Evolutionary conservation across 2,888 invertebrate species (phyloP), one percentile per base, ranked within the genome.

Genomic region (Trichacis sp.): DNA sequence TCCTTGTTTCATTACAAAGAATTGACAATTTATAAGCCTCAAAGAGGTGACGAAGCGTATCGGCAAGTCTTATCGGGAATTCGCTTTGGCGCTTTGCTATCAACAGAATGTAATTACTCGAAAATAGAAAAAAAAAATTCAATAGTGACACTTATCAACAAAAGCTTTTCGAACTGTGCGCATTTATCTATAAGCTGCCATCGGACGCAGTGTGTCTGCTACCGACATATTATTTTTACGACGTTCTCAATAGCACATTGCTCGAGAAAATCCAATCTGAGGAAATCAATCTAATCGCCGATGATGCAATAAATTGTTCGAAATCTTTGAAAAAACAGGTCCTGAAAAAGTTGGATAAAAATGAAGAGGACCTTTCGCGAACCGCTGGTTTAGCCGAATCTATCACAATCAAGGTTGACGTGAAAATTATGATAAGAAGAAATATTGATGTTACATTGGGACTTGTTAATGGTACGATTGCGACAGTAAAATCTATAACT

Each of bases 1-100:
- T 63, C 65, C 38, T 69, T 77, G 40, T 77, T 80, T 57, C 15
- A 40, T 5, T 80, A 77, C 46, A 75, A 73, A 18, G 76, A 78
- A 69, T 71, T 78, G 45, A 68, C 66, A 20, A 75, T 75, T 12
- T 77, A 77, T 58, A 76, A 78, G 71, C 68, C 76, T 56, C 74
- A 73, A 47, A 60, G 65, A 61, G 54, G 53, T 36, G 73, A 73
- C 62, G 8, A 47, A 24, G 38, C 59, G 43, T 78, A 74, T 64
- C 43, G 69, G 2, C 55, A 73, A 9, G 64, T 74, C 60, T 62
- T 76, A 11, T 72, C 69, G 1, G 57, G 52, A 47, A 64, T 69
- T 47, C 50, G 66, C 17, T 40, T 66, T 12, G 64, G 65, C 30
- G 33, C 49, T 20, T 1, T 63, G 8, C 40, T 42, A 1, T 8